These are phyloP conservation scores for Novumbra hubbsi DNA, from an alignment of 2,797 vertebrate species.

Conservation along the genomic window DNA sequence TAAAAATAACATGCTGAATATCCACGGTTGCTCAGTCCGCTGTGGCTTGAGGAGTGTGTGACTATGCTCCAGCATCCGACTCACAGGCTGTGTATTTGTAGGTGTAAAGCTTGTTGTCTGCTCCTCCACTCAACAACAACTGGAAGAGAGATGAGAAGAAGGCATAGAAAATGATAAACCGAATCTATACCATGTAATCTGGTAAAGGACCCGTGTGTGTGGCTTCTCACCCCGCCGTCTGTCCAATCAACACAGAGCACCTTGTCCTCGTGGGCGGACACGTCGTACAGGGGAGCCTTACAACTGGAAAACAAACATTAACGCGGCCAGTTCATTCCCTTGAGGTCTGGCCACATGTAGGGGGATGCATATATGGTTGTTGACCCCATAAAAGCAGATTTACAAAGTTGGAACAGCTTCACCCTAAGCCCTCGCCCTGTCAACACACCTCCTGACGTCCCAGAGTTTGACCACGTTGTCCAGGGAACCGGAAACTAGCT, in stretches of 20 bases:
- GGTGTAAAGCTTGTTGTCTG: conserved; percentile 96
- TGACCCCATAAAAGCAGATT: too few species aligned
- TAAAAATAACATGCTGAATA: not conserved
- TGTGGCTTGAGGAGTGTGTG: not conserved
- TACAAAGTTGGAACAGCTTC: not conserved
- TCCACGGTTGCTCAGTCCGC: not conserved
- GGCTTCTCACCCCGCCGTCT: conserved; percentile 86
- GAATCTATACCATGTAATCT: not conserved
- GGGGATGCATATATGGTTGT: too few species aligned
- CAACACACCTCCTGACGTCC: conserved; percentile 90
- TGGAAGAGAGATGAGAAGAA: conserved; percentile 41
- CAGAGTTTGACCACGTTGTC: conserved; percentile 97
- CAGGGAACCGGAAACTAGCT: conserved; percentile 93
- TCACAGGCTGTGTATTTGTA: conserved; percentile 82
- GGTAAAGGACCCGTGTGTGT: not conserved
- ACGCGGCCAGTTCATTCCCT: not conserved
- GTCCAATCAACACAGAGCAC: conserved; percentile 97
- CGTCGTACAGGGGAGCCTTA: conserved; percentile 93
- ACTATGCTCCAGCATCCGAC: conserved; percentile 85
- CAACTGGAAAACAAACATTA: conserved; percentile 70
- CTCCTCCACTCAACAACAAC: conserved; percentile 94
- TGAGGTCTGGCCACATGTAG: not conserved
- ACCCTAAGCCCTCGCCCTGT: not conserved
- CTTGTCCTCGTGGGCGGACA: conserved; percentile 96
- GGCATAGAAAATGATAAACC: not conserved